Evolutionary conservation across 2,888 invertebrate genomes (phyloP), one percentile per base, ranked within the genome.

Genomic region (Nemoura dubitans): DNA sequence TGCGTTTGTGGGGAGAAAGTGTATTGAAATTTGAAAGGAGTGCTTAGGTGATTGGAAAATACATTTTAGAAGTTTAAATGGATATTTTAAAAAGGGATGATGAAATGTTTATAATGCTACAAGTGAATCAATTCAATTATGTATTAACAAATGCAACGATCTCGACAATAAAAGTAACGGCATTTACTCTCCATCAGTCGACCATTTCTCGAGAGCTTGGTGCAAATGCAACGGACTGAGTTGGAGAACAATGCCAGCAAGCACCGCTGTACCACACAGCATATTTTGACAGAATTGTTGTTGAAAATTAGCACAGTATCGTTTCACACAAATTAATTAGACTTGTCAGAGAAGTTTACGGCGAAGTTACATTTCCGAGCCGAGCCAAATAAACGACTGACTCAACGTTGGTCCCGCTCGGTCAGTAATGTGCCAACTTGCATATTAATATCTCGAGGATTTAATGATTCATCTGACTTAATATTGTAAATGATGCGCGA

Each of bases 311-410:
- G 36, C 10, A 36, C 36, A 36, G 59, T 59, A 59, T 59, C 59
- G 21, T 59, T 59, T 59, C 59, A 21, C 59, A 14, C 59, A 14
- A 59, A 59, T 59, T 59, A 59, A 59, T 59, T 59, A 59, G 59
- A 59, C 59, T 59, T 59, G 59, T 59, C 59, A 59, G 59, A 59
- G 59, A 59, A 59, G 59, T 59, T 59, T 59, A 59, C 59, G 59
- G 59, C 3, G 59, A 59, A 59, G 59, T 59, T 59, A 59, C 3
- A 59, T 59, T 59, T 59, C 21, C 59, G 14, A 59, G 59, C 59
- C 3, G 6, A 59, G 59, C 21, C 59, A 59, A 59, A 59, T 59
- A 59, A 59, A 59, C 59, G 59, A 59, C 59, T 59, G 59, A 59
- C 59, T 36, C 36, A 36, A 36, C 10, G 36, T 10, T 10, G 59